A percentile compares a stretch with the other conserved stretches of the same genome.
Evolutionary conservation across 1,140 invertebrate species (phyloP).

Genomic region (Leguminivora glycinivorella): DNA sequence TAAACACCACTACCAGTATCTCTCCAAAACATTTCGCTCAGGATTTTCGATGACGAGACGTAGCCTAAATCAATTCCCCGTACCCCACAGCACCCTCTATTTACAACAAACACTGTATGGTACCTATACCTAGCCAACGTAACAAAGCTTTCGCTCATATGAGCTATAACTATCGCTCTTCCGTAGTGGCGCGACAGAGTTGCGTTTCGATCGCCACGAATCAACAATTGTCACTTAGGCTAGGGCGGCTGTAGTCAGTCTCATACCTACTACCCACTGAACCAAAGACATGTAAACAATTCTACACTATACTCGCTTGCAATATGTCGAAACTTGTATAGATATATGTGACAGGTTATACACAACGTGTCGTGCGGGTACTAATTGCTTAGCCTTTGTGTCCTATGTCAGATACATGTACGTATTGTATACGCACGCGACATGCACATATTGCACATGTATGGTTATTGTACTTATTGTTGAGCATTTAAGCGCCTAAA

Average conservation of each 20-base stretch:
- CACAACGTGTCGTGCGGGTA: slow-evolving; percentile 11
- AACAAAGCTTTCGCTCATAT: too few species aligned
- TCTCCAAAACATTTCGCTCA: background rate
- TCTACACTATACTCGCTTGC: background rate
- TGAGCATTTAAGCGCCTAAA: background rate
- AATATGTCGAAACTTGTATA: background rate
- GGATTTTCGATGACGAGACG: background rate
- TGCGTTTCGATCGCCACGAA: too few species aligned
- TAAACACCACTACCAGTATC: background rate
- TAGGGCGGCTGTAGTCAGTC: too few species aligned
- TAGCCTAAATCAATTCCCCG: background rate
- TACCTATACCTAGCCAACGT: background rate
- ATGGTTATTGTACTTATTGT: background rate
- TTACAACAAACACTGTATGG: background rate
- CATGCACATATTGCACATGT: too few species aligned
- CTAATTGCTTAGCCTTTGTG: slow-evolving; percentile 3
- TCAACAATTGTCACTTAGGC: too few species aligned
- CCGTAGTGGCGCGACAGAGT: too few species aligned
- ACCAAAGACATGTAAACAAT: background rate
- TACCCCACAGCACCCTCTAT: background rate
- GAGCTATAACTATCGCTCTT: too few species aligned
- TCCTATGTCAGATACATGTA: background rate
- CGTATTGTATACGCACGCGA: background rate
- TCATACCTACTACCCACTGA: background rate
- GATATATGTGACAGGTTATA: background rate